Conservation (phyloP, 2,113 vertebrate species). For the Antechinus stuartii region DNA sequence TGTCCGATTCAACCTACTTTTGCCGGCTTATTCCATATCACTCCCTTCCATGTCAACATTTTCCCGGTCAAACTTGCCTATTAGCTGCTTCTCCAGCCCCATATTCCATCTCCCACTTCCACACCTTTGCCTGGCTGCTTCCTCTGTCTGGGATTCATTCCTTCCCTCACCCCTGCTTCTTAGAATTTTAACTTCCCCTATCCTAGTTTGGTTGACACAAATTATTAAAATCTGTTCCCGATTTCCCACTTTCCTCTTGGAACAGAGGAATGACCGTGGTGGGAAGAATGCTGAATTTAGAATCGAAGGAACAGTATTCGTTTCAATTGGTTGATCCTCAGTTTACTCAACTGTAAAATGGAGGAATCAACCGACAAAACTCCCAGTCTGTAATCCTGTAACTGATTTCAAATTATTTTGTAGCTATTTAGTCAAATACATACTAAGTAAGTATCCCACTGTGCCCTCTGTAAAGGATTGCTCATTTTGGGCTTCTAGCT, state of each 20-base stretch:
- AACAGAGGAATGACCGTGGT: too few species aligned
- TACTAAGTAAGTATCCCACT: too few species aligned
- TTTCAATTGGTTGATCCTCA: background rate
- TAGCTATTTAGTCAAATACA: background rate
- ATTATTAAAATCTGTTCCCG: background rate
- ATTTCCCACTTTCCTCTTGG: background rate
- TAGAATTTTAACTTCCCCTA: background rate
- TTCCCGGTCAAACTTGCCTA: background rate
- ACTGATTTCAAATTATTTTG: background rate
- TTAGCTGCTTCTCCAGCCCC: too few species aligned
- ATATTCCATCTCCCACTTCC: background rate
- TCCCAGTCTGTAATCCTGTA: background rate
- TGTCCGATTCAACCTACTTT: too few species aligned
- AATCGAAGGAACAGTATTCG: background rate
- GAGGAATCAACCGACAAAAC: background rate
- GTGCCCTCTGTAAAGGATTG: background rate
- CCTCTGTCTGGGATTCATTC: background rate
- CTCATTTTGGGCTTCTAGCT: background rate
- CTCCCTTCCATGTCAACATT: background rate
- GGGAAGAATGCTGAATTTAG: background rate
- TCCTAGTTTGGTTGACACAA: background rate
- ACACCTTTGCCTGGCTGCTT: background rate
- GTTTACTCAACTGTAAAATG: background rate
- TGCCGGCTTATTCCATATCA: background rate
- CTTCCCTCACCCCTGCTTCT: background rate